Base-by-base conservation (phyloP, 2,888 invertebrate species). In the Galerucella calmariensis region DNA sequence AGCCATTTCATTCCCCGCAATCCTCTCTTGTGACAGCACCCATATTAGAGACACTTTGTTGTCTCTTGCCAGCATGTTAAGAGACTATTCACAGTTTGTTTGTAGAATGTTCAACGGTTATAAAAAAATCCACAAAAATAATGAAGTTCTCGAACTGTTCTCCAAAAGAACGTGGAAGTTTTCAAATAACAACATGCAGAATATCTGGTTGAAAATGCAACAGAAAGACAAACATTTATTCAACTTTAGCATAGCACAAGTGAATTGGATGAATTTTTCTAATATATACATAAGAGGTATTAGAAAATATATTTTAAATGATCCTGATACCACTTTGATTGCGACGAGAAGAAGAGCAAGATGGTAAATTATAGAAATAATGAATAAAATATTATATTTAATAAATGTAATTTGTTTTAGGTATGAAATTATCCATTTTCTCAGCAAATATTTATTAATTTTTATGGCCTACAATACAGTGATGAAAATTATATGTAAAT, bases 81-180 rank as follows among this genome's bases (percentile, higher is more conserved):
- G n/a, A n/a, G n/a, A n/a, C n/a, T n/a, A n/a, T n/a, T n/a, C n/a
- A n/a, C n/a, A n/a, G 12, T 59, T 35, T 67, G 62, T 70, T 84
- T 82, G 82, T 59, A 89, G 97, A 94, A 90, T 96, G 90, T 88
- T 94, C 78, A 92, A 92, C 80, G 90, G 94, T 67, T 96, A 96
- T 86, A 90, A 89, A 76, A 95, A 94, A 85, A 91, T 97, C 65
- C 93, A 95, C 85, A 94, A 92, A 85, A 93, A 95, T 78, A 90
- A 93, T 5, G 90, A 91, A 2, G 91, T 93, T 0, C 84, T 97
- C 27, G 88, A 91, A 0, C 95, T 93, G 85, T 97, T 97, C 87
- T 91, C 91, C 69, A 91, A 90, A 35, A 88, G 90, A 16, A 90
- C 93, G 71, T 96, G 96, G 91, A 84, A 85, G 0, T 95, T 95